phyloP scores from a whole-genome alignment of 2,888 invertebrate genomes.

The Drosophila lutescens region DNA sequence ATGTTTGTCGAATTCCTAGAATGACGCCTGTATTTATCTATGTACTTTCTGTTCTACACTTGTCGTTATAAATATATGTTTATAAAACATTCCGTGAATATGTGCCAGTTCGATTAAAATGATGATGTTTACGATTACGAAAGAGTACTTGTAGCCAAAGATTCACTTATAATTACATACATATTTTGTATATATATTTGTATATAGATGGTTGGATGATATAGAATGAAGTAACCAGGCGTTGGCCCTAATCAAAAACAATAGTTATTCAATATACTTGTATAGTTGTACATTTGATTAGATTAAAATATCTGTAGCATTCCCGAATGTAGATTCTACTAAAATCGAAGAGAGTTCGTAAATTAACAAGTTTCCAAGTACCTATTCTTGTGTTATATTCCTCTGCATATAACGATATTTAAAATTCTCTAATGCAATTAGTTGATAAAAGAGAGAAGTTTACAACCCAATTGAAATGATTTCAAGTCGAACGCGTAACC shows the following conservation, averaged over 20 bases:
- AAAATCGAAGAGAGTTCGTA: constrained; percentile 42
- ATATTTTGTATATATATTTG: constrained; percentile 30
- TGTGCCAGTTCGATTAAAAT: constrained; percentile 61
- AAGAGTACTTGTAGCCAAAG: constrained; percentile 56
- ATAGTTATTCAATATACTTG: constrained; percentile 9
- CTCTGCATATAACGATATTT: constrained; percentile 5
- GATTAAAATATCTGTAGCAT: constrained; percentile 32
- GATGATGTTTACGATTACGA: constrained; percentile 57
- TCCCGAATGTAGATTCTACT: constrained; percentile 46
- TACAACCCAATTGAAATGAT: constrained; percentile 65
- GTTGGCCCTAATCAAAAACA: constrained; percentile 13
- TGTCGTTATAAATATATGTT: constrained; percentile 58
- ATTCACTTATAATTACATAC: constrained; percentile 33
- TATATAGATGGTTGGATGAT: constrained; percentile 39
- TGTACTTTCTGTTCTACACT: constrained; percentile 45
- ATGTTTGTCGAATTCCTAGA: constrained; percentile 36
- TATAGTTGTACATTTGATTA: constrained; percentile 50
- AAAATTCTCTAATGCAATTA: constrained; percentile 30
- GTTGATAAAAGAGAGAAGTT: constrained; percentile 20
- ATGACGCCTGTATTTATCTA: constrained; percentile 28
- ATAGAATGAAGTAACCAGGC: constrained; percentile 25
- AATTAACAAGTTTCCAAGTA: constrained; percentile 19
- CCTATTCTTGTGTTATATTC: neutral
- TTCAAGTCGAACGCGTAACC: constrained; percentile 31
- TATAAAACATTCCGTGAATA: constrained; percentile 59